These are phyloP conservation scores for Ptychoptera albimana DNA, from an alignment of 2,888 invertebrate species.

Conservation along the genomic window DNA sequence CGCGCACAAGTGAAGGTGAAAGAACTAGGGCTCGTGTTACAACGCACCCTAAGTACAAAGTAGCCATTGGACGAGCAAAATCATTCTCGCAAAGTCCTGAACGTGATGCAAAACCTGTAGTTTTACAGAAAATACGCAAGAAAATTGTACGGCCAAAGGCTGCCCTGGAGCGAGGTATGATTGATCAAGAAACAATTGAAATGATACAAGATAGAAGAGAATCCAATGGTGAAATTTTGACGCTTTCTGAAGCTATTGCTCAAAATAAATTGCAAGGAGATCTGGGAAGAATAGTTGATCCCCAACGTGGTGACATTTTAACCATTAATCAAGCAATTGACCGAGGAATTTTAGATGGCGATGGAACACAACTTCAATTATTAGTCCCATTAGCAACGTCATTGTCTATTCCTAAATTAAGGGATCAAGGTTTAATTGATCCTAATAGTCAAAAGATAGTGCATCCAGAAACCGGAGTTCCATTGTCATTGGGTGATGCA, in stretches of 20 bases:
- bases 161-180: slow-evolving; percentile 60
- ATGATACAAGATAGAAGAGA: slow-evolving; percentile 45
- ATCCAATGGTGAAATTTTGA: slow-evolving; percentile 42
- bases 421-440: slow-evolving; percentile 74
- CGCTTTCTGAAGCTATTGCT: slow-evolving; percentile 61
- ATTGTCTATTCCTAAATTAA: slow-evolving; percentile 66
- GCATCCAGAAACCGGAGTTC: slow-evolving; percentile 73
- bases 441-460: slow-evolving; percentile 54
- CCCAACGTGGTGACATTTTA: slow-evolving; percentile 60
- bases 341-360: slow-evolving; percentile 63
- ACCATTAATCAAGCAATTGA: slow-evolving; percentile 72
- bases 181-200: slow-evolving; percentile 59
- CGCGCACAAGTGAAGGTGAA: slow-evolving; percentile 36
- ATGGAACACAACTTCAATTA: slow-evolving; percentile 50
- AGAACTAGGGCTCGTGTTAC: slow-evolving; percentile 32
- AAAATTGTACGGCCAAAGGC: slow-evolving; percentile 58
- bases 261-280: slow-evolving; percentile 52
- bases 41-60: slow-evolving; percentile 49
- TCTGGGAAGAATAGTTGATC: slow-evolving; percentile 67
- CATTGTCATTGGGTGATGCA: slow-evolving; percentile 64
- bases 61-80: slow-evolving; percentile 43
- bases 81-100: slow-evolving; percentile 37
- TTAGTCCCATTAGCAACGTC: slow-evolving; percentile 66
- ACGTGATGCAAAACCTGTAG: slow-evolving; percentile 48
- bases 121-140: slow-evolving; percentile 63